phyloP scores from a whole-genome alignment of 2,797 vertebrate genomes.

The Sarcoramphus papa region DNA sequence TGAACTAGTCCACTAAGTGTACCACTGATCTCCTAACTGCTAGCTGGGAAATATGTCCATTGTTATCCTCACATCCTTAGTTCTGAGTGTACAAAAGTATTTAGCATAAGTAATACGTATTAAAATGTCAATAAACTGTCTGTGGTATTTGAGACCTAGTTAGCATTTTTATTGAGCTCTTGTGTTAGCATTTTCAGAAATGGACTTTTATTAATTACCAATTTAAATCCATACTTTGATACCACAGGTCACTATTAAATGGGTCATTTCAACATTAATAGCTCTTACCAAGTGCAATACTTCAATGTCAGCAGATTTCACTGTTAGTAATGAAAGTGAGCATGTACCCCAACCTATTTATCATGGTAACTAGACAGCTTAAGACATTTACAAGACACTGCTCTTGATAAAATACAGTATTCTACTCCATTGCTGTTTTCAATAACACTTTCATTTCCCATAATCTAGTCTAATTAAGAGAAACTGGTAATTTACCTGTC shows the following conservation, averaged over 20 bases:
- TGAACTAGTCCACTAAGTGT: conserved; percentile 32
- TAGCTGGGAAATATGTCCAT: conserved; percentile 34
- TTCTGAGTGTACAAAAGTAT: conserved; percentile 54
- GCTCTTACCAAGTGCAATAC: conserved; percentile 66
- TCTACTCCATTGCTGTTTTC: conserved; percentile 39
- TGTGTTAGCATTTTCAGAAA: conserved; percentile 76
- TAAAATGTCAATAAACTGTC: conserved; percentile 73
- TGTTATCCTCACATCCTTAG: conserved; percentile 55
- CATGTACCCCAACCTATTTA: conserved; percentile 70
- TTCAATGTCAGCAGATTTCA: conserved; percentile 76
- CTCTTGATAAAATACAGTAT: conserved; percentile 60
- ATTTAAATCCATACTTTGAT: conserved; percentile 79
- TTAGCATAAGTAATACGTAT: conserved; percentile 72
- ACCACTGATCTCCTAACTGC: conserved; percentile 33
- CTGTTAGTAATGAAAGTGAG: conserved; percentile 73
- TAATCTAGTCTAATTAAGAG: conserved; percentile 60
- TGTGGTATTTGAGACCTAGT: conserved; percentile 73
- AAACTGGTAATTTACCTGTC: conserved; percentile 63
- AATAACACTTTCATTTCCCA: conserved; percentile 40
- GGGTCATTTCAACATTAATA: conserved; percentile 78
- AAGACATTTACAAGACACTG: conserved; percentile 68
- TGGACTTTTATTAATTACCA: conserved; percentile 78
- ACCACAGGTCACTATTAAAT: conserved; percentile 74
- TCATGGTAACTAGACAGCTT: conserved; percentile 73
- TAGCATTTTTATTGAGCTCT: conserved; percentile 80